These are phyloP conservation scores for Hartigia nigra DNA, from an alignment of 2,888 invertebrate species.

Conservation along the genomic window DNA sequence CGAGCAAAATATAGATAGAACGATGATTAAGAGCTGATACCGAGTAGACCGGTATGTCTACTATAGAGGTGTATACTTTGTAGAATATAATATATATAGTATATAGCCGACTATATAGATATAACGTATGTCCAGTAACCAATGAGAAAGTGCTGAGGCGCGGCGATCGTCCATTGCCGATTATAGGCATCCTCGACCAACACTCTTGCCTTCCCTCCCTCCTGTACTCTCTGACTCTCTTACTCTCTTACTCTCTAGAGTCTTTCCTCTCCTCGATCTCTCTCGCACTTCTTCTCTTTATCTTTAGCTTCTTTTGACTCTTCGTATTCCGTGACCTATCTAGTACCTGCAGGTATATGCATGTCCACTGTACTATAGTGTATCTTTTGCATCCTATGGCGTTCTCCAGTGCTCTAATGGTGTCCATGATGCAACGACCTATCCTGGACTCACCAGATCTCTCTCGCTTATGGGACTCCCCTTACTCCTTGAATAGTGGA, in stretches of 20 bases:
- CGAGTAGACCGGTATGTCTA: constrained; percentile 1
- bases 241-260: constrained; percentile 23
- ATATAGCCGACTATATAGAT: neutral
- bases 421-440: neutral
- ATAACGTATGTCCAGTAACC: neutral
- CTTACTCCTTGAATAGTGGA: neutral
- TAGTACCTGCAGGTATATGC: neutral
- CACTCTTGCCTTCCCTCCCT: constrained; percentile 30
- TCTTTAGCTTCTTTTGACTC: constrained; percentile 16
- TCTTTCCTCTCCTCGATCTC: constrained; percentile 24
- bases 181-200: constrained; percentile 57
- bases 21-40: neutral
- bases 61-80: neutral
- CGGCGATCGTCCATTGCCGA: constrained; percentile 59
- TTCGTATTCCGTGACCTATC: neutral
- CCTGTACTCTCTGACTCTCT: constrained; percentile 30
- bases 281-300: constrained; percentile 32
- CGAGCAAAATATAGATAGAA: neutral
- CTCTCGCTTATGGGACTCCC: neutral
- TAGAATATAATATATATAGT: neutral
- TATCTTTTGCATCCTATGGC: neutral
- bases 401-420: neutral
- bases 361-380: neutral
- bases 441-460: neutral
- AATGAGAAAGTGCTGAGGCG: constrained; percentile 47